Evolutionary conservation across 2,888 invertebrate genomes (phyloP).

Genomic region (Parnassius apollo): DNA sequence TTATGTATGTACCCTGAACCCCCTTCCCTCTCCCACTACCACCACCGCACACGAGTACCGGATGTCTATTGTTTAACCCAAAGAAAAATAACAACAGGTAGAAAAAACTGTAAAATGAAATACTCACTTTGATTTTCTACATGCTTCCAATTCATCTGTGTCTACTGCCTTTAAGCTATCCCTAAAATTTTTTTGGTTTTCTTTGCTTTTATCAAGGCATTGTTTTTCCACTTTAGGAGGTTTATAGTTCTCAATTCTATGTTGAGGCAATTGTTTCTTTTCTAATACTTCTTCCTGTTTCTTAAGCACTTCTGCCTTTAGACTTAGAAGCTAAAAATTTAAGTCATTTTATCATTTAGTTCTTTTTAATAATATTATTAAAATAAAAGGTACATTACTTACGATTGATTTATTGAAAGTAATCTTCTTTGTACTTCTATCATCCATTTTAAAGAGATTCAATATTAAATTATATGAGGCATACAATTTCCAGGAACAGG

Average conservation of each 20-base stretch:
- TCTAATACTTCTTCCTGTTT: conserved; percentile 92
- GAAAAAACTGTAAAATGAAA: neutral
- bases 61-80: no score
- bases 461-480: no score
- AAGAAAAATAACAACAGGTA: no score
- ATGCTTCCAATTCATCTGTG: conserved; percentile 71
- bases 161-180: conserved; percentile 62
- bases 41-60: no score
- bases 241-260: conserved; percentile 77
- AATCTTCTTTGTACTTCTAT: conserved; percentile 63
- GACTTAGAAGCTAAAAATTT: conserved; percentile 81
- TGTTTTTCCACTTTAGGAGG: conserved; percentile 47
- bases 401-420: conserved; percentile 80
- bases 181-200: conserved; percentile 56
- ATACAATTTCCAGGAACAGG: no score
- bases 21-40: no score
- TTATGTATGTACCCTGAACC: no score
- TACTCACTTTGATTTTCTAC: conserved; percentile 64
- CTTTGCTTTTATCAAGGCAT: conserved; percentile 49
- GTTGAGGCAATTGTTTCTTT: conserved; percentile 79
- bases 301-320: conserved; percentile 93
- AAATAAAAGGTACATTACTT: conserved; percentile 36
- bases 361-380: no score
- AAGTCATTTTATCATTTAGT: neutral
- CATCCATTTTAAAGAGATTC: conserved; percentile 49